phyloP scores from a whole-genome alignment of 2,888 invertebrate genomes.

The Onthophagus sagittarius region DNA sequence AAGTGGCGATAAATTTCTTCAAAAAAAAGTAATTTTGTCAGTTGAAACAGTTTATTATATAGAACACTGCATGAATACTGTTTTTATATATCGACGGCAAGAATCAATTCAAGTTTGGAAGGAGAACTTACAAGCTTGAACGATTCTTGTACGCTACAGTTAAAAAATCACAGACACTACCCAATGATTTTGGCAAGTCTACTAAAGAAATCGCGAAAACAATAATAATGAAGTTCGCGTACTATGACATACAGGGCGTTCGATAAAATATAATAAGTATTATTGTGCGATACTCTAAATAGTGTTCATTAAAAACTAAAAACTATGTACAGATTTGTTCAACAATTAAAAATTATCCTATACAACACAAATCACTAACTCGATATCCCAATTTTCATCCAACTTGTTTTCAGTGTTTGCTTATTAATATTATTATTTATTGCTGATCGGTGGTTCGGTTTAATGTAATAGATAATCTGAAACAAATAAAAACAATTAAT shows the following conservation, averaged over 20 bases:
- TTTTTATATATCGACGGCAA: neutral
- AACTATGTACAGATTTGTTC: slow-evolving; percentile 11
- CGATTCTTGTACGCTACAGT: neutral
- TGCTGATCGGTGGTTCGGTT: neutral
- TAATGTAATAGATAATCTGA: too few species aligned
- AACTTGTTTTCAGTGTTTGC: neutral
- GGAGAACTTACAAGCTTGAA: neutral
- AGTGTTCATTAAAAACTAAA: neutral
- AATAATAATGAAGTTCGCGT: neutral
- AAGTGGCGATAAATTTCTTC: too few species aligned
- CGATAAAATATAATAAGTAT: neutral
- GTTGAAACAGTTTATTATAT: neutral
- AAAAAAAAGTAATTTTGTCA: neutral
- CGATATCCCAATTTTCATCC: neutral
- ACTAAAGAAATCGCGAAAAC: neutral
- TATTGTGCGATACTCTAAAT: neutral
- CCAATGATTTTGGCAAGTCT: slow-evolving; percentile 11
- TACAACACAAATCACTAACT: slow-evolving; percentile 7
- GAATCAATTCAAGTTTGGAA: neutral
- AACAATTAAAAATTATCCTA: slow-evolving; percentile 10
- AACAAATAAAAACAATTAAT: too few species aligned
- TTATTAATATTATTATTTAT: neutral
- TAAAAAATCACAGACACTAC: slow-evolving; percentile 11
- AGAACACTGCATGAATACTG: neutral
- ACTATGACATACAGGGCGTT: slow-evolving; percentile 1